Conservation (phyloP, 2,113 vertebrate genomes). For the Lepus timidus region DNA sequence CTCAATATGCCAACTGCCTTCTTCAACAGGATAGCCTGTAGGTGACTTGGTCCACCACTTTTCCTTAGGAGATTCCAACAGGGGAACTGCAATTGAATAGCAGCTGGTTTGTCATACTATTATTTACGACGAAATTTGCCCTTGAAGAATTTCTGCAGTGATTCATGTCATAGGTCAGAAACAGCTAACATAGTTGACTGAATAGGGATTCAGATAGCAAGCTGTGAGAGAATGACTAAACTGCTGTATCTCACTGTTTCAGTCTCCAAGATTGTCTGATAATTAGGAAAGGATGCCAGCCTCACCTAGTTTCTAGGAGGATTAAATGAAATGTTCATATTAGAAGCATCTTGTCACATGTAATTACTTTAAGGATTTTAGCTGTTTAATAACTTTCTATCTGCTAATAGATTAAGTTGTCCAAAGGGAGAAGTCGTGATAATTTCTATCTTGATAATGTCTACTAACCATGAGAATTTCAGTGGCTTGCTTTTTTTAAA, state of each 20-base stretch:
- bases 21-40: neutral
- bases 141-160: neutral
- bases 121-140: neutral
- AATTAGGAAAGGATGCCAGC: neutral
- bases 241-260: neutral
- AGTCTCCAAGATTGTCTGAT: neutral
- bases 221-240: neutral
- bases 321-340: neutral
- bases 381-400: neutral
- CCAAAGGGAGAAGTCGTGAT: neutral
- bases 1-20: neutral
- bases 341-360: neutral
- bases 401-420: neutral
- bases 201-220: neutral
- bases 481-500: neutral
- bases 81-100: neutral
- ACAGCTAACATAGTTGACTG: neutral
- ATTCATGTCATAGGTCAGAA: constrained; percentile 22
- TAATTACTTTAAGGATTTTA: neutral
- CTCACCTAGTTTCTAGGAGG: neutral
- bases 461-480: neutral
- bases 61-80: neutral
- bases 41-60: neutral
- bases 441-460: constrained; percentile 3
- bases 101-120: neutral